phyloP scores from a whole-genome alignment of 30 jellyfish, hydroid and myxozoan species.

The Nemopilema nomurai region DNA sequence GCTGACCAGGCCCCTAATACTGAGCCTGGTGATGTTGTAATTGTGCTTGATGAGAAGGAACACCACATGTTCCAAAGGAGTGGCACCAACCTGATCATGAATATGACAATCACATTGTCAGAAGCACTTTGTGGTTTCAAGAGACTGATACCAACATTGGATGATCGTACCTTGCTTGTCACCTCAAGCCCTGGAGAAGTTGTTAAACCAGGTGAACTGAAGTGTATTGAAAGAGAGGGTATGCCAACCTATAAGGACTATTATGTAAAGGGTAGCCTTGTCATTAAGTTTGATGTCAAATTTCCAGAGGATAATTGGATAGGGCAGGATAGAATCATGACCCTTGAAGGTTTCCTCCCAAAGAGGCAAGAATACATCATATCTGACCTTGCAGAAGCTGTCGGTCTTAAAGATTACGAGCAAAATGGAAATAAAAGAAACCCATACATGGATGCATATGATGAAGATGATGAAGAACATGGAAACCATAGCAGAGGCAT shows the following conservation, averaged over 20 bases:
- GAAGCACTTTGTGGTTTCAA: conserved; percentile 94
- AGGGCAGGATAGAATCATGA: conserved; percentile 11
- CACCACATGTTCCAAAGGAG: conserved; percentile 75
- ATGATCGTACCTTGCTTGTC: conserved; percentile 66
- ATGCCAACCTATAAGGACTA: conserved; percentile 81
- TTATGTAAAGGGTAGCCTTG: conserved; percentile 67
- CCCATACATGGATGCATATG: conserved; percentile 60
- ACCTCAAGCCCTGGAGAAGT: conserved; percentile 91
- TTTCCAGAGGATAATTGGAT: conserved; percentile 88
- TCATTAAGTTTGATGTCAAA: conserved; percentile 78
- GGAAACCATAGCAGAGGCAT: conserved; percentile 83
- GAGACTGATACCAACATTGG: conserved; percentile 72
- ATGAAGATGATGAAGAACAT: conserved; percentile 83
- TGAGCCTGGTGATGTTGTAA: conserved; percentile 97
- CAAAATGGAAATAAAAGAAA: conserved; percentile 41
- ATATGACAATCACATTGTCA: conserved; percentile 73
- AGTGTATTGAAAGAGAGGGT: conserved; percentile 86
- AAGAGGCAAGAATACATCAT: conserved; percentile 83
- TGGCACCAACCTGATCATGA: conserved; percentile 68
- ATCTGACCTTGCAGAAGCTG: conserved; percentile 89
- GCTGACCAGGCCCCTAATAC: conserved; percentile 97
- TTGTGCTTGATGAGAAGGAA: conserved; percentile 89
- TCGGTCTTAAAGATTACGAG: conserved; percentile 66
- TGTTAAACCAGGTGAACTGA: conserved; percentile 81
- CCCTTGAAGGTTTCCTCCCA: conserved; percentile 80